Conservation (phyloP, 1,140 invertebrate species). For the Ostrea denselamellosa region DNA sequence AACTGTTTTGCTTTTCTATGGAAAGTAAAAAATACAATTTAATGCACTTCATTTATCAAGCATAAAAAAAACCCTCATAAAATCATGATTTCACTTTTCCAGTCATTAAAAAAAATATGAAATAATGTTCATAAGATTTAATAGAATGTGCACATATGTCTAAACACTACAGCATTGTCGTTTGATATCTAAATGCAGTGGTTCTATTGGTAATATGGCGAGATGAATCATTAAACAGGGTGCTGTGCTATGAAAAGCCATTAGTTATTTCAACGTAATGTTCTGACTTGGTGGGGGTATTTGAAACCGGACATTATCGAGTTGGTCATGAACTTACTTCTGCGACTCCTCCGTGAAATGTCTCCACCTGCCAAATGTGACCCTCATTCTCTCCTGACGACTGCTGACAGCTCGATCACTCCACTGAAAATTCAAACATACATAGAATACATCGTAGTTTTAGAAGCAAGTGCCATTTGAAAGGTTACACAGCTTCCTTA, state of each 20-base stretch:
- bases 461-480: too few relatives aligned
- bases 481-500: too few relatives aligned
- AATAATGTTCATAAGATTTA: too few relatives aligned
- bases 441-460: too few relatives aligned
- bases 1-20: constrained; percentile 38
- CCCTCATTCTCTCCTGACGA: constrained; percentile 50
- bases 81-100: too few relatives aligned
- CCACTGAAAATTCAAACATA: constrained; percentile 55
- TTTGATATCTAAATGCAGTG: neutral
- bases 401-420: constrained; percentile 50
- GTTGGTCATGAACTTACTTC: constrained; percentile 52
- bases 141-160: too few relatives aligned
- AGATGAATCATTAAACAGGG: neutral
- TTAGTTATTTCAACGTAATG: neutral
- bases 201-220: neutral
- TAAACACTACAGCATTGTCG: too few relatives aligned
- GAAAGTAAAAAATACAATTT: neutral
- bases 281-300: neutral
- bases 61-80: neutral
- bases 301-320: neutral
- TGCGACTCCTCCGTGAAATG: constrained; percentile 62
- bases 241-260: neutral
- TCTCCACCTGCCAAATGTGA: constrained; percentile 58
- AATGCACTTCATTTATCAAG: neutral
- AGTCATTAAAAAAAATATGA: too few relatives aligned